Evolutionary conservation across 2,797 vertebrate genomes (phyloP), one percentile per base, ranked within the genome.

Genomic region (Furcifer pardalis): DNA sequence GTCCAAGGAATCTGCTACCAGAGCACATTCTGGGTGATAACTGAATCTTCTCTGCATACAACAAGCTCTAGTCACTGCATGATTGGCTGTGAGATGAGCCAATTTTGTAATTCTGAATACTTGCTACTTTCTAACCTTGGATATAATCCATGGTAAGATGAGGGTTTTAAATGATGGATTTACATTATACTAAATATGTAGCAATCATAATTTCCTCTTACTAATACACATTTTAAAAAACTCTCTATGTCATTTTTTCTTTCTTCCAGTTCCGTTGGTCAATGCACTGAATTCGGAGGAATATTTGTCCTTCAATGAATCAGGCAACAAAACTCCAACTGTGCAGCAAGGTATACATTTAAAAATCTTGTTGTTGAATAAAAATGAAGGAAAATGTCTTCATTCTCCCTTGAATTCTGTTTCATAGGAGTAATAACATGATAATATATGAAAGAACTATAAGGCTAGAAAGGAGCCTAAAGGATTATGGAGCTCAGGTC

Each of bases 361-460:
- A 49, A 87, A 30, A 25, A 77, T 2, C 72, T 73, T 89, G 88
- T 86, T 1, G 92, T 93, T 95, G 92, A 95, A 94, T 69, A 77
- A 82, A n/a, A 65, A 74, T 65, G 1, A 7, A 60, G 42, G 25
- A 19, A 40, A 21, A 65, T 66, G n/a, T 44, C 30, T 42, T 75
- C 37, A 62, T 59, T 76, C 10, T 37, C 6, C 15, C 1, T 15
- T 25, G 23, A 35, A 27, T 8, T 71, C 21, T 42, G 37, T 23
- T 42, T 73, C 71, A 12, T 56, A 56, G 52, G 52, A 56, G 52
- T 4, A 19, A 56, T 13, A 21, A 56, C 21, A 19, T n/a, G n/a
- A n/a, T n/a, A n/a, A n/a, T n/a, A n/a, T n/a, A n/a, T n/a, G n/a
- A n/a, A n/a, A n/a, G n/a, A n/a, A n/a, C n/a, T n/a, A n/a, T n/a